phyloP scores from a whole-genome alignment of 2,113 vertebrate genomes.

The Microtus pennsylvanicus region DNA sequence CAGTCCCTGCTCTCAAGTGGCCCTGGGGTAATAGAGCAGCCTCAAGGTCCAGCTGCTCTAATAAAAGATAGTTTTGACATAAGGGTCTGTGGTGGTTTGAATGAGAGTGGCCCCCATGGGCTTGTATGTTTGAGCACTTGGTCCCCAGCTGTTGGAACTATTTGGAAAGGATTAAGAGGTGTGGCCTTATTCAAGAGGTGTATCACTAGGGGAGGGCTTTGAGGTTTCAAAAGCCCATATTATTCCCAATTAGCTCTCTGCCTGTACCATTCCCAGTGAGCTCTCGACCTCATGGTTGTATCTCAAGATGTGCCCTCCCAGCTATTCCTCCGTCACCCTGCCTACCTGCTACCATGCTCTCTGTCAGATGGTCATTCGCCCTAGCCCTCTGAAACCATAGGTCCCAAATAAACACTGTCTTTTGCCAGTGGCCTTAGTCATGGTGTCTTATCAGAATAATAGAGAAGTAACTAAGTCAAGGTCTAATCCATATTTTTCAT shows the following conservation, averaged over 20 bases:
- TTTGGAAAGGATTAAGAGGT: not conserved
- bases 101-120: not conserved
- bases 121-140: not conserved
- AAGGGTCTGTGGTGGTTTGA: not conserved
- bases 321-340: not conserved
- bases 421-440: not conserved
- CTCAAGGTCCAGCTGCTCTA: not conserved
- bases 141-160: not conserved
- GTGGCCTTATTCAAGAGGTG: not conserved
- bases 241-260: not conserved
- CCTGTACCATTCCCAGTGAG: not conserved
- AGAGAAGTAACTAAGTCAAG: not conserved
- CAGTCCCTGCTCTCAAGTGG: not conserved
- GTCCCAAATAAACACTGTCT: not conserved
- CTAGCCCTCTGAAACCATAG: not conserved
- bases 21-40: not conserved
- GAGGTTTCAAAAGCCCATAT: not conserved
- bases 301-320: not conserved
- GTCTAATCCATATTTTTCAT: not conserved
- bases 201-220: not conserved
- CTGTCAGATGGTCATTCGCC: not conserved
- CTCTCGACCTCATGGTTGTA: not conserved
- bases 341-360: not conserved
- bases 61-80: not conserved
- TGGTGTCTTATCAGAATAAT: not conserved